Base-by-base conservation (phyloP, 2,113 vertebrate genomes). In the Mola mola region DNA sequence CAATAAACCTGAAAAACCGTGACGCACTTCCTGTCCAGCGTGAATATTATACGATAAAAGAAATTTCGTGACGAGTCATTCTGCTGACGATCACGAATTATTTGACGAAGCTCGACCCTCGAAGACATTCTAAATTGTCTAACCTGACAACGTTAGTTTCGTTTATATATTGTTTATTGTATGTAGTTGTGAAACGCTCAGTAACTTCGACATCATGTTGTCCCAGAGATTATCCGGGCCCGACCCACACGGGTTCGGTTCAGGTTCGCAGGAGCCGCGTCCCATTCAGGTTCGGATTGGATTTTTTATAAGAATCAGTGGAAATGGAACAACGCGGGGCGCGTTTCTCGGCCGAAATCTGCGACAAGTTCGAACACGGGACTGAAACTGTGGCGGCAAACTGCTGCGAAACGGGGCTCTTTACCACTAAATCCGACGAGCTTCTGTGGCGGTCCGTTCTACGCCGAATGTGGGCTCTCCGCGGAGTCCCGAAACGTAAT, bases 191-290 rank as follows among this genome's bases (percentile, higher is more conserved):
- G 31, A 8, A 1, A 3, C 17, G 13, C 5, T 0, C 1, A 1
- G 1, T 2, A 33, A 42, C 33, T 53, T 26, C 1, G 9, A 17
- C 21, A 21, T 26, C 26, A 22, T 0, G 6, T 4, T 4, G 3
- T 0, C 3, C 56, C 59, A 72, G 57, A 3, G 0, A 41, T 40
- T 86, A 83, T 61, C 37, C 58, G 6, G 64, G 41, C 37, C 78
- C 84, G 1, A 4, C 3, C 13, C 0, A 53, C 28, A 3, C 20
- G 11, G 22, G 57, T 20, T 8, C 8, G 8, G 8, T 61, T 10
- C 11, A 1, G 28, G 21, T 43, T 4, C 6, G 7, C 12, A 43
- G 9, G 12, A 29, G 2, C n/a, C n/a, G 25, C 11, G 1, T 16
- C 12, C 3, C 11, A 6, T 12, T 36, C 2, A 13, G 13, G 34